Percentiles rank a stretch among this genome's conserved stretches.
phyloP scores from a whole-genome alignment of 35 echinoderm and acorn worm species.

The Amphiura filiformis region DNA sequence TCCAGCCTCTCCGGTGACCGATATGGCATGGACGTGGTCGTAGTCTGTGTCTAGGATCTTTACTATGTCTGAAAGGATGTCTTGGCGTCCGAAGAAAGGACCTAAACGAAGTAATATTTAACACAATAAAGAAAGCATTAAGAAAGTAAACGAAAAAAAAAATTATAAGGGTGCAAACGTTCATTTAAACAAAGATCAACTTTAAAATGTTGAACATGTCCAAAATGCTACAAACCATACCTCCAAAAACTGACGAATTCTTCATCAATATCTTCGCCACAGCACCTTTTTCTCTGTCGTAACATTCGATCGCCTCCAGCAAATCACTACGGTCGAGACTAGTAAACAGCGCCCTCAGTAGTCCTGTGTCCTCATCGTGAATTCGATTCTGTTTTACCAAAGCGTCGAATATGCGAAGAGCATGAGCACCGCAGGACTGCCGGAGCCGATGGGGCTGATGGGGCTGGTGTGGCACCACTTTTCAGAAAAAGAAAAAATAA shows the following conservation, averaged over 20 bases:
- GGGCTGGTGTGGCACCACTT: no score
- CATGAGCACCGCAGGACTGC: no score
- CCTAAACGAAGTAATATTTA: no score
- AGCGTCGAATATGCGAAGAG: neutral
- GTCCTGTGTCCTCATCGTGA: neutral
- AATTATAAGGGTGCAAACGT: no score
- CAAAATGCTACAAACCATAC: neutral
- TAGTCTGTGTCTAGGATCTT: neutral
- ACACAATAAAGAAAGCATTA: no score
- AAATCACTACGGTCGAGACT: neutral
- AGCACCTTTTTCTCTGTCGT: neutral
- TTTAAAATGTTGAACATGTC: no score
- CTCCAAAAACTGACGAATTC: neutral
- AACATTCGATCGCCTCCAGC: neutral
- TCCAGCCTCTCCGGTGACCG: neutral
- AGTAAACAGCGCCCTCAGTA: neutral
- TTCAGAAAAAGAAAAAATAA: no score
- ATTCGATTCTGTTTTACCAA: neutral
- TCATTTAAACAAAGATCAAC: no score
- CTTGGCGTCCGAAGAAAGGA: neutral
- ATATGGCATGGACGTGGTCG: neutral
- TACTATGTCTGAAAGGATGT: neutral
- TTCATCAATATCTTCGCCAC: neutral
- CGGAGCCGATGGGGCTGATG: no score
- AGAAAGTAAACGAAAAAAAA: no score